A percentile compares a stretch with the other conserved stretches of the same genome.
Conservation (phyloP, 2,113 vertebrate species). For the Jaculus jaculus region DNA sequence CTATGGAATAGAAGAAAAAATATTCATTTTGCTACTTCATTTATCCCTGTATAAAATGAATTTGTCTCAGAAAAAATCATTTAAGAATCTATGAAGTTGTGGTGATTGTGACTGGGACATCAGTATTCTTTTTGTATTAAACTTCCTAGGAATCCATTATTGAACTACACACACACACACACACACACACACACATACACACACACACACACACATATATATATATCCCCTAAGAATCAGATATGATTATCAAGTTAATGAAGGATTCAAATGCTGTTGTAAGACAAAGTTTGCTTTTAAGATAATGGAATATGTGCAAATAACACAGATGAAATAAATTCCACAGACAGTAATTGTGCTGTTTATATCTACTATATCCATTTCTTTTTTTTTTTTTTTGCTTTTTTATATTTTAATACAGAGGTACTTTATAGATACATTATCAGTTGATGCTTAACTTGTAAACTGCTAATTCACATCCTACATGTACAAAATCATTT, state of each 20-base stretch:
- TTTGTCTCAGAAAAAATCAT: neutral
- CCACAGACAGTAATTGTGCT: neutral
- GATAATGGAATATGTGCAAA: neutral
- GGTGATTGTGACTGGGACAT: neutral
- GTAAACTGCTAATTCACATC: constrained; percentile 53
- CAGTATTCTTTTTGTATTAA: neutral
- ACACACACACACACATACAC: too few species aligned
- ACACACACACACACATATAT: too few species aligned
- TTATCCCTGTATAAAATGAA: constrained; percentile 17
- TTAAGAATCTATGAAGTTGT: neutral
- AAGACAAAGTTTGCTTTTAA: neutral
- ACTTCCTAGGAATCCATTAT: neutral
- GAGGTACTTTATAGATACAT: constrained; percentile 61
- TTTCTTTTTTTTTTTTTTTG: too few species aligned
- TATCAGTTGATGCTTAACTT: constrained; percentile 21
- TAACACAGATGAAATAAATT: neutral
- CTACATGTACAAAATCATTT: constrained; percentile 70
- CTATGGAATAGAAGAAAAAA: neutral
- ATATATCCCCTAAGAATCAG: neutral
- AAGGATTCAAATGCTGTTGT: constrained; percentile 10
- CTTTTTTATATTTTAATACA: constrained; percentile 65
- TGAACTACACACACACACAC: too few species aligned
- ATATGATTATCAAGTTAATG: neutral
- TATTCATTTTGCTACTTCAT: neutral
- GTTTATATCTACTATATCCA: neutral